Evolutionary conservation across 2,797 vertebrate genomes (phyloP), one percentile per base, ranked within the genome.

Genomic region (Brachyalestes nurse): DNA sequence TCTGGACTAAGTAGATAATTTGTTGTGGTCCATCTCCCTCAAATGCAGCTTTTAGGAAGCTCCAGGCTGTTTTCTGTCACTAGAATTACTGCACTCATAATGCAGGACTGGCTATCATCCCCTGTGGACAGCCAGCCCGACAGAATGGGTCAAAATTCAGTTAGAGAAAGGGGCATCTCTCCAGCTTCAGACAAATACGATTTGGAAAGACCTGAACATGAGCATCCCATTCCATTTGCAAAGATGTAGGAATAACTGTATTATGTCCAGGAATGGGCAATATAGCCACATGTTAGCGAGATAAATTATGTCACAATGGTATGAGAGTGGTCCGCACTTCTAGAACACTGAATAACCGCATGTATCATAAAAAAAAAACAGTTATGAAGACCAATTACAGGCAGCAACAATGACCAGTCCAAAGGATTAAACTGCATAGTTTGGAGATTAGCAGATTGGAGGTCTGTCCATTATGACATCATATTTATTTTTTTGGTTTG

Each of bases 41-140:
- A 66, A 8, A 65, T 72, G 40, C 47, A 21, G 80, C 74, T 82
- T 65, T 77, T 42, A 72, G 80, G 74, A 71, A 47, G 74, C 74
- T 66, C 60, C 53, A 70, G 74, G 75, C 75, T 77, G 34, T 81
- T 81, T 72, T 55, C 80, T 72, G 60, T 58, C 60, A 58, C 38
- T 66, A 47, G 49, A 47, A 67, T 75, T 49, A 66, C 21, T n/a
- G 34, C 72, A 70, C 5, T 45, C 40, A 47, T 5, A n/a, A 14
- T 65, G 13, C 14, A 2, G 28, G 28, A 69, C 62, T 38, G 28
- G 62, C 28, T 28, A 65, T 17, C 58, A 13, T 25, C 58, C 21
- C 21, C 61, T 62, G 13, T 62, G 61, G 61, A 62, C 25, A 16
- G 38, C 64, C 57, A n/a, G 70, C 47, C n/a, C 38, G n/a, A 66